Evolutionary conservation across 2,888 invertebrate genomes (phyloP), one percentile per base, ranked within the genome.

Genomic region (Charanyca ferruginea): DNA sequence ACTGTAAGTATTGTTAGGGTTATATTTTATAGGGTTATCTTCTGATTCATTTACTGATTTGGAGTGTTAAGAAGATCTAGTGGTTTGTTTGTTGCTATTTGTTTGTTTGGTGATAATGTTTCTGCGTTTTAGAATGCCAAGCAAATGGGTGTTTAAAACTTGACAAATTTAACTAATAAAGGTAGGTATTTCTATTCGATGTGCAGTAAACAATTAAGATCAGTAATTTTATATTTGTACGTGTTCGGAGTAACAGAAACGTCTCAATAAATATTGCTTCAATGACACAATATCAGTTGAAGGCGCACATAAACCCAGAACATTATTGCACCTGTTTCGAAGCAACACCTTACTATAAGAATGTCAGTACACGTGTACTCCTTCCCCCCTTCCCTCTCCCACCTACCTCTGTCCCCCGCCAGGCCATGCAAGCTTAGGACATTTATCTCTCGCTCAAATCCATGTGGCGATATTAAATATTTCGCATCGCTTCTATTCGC

Each of bases 381-480:
- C 41, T 7, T 52, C 5, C 45, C 20, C 23, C 35, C 42, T 23
- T 28, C 44, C 44, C 25, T 7, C 20, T n/a, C 16, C 8, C 32
- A 16, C 38, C 18, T 16, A 9, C 38, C 13, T 16, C 38, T 16
- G 38, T 38, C 38, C 25, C 18, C 35, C 20, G 32, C 20, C 22
- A 48, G 16, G 25, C 47, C 28, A 51, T 75, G 60, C 57, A 49
- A 53, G 55, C 57, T 48, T 48, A 77, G 72, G 32, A 71, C 47
- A 77, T 74, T 61, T 61, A 77, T 72, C 77, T 72, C 58, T 9
- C 18, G 38, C 54, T 75, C 65, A 83, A 83, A 84, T 85, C 84
- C 80, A 73, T 55, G 77, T 47, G 79, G 77, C 64, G 76, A 83
- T 86, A 85, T 87, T 86, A 85, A 85, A 87, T 87, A 85, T 86